phyloP scores from a whole-genome alignment of 2,113 vertebrate genomes.

The Bagarius yarrelli region DNA sequence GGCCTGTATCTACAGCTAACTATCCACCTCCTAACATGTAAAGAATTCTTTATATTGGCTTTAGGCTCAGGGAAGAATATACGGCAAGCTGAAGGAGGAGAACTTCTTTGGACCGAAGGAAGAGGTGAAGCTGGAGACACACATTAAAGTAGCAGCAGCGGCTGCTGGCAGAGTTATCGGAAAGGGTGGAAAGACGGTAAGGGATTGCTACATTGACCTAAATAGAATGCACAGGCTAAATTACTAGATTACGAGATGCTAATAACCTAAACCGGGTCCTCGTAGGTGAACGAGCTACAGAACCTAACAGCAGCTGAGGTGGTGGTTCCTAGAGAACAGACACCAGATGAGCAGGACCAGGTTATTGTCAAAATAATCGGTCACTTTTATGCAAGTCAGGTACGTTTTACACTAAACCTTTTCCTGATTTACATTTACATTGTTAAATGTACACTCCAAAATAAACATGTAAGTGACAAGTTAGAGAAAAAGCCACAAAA shows the following conservation, averaged over 20 bases:
- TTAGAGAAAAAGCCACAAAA: background rate
- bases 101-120: conserved; percentile 94
- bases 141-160: conserved; percentile 88
- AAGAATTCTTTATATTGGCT: background rate
- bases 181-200: conserved; percentile 93
- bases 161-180: conserved; percentile 89
- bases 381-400: conserved; percentile 98
- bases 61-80: conserved; percentile 91
- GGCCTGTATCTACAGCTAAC: background rate
- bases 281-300: conserved; percentile 90
- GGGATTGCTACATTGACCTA: conserved; percentile 25
- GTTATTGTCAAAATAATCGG: conserved; percentile 96
- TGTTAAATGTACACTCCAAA: background rate
- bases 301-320: conserved; percentile 94
- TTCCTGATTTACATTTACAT: background rate
- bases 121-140: conserved; percentile 91
- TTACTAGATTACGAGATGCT: background rate
- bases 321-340: conserved; percentile 91
- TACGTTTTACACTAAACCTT: conserved; percentile 52
- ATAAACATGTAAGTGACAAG: background rate
- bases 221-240: too few relatives aligned
- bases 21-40: background rate
- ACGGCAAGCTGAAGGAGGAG: conserved; percentile 93
- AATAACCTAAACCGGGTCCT: background rate
- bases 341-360: conserved; percentile 90